Conservation (phyloP, 2,797 vertebrate genomes). For the Microchirus variegatus region DNA sequence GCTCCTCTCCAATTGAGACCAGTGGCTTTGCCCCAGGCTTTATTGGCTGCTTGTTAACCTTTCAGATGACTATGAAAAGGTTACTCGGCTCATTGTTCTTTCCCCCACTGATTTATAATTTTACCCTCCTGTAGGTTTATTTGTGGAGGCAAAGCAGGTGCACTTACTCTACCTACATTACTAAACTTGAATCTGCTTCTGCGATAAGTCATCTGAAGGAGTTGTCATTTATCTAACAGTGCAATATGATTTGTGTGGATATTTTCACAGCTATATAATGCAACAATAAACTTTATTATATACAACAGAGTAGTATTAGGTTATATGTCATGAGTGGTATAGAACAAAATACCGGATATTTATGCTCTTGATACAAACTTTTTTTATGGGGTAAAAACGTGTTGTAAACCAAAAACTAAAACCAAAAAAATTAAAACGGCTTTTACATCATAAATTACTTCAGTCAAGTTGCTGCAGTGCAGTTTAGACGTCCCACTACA, state of each 20-base stretch:
- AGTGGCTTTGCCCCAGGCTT: slow-evolving; percentile 47
- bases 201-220: slow-evolving; percentile 3
- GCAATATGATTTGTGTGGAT: neutral
- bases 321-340: too few relatives aligned
- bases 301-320: too few relatives aligned
- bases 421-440: too few relatives aligned
- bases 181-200: slow-evolving; percentile 6
- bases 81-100: slow-evolving; percentile 60
- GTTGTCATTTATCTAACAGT: slow-evolving; percentile 7
- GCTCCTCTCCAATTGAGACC: slow-evolving; percentile 53
- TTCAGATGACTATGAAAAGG: slow-evolving; percentile 74
- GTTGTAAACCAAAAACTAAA: too few relatives aligned
- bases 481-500: slow-evolving; percentile 3
- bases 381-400: too few relatives aligned
- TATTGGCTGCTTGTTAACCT: slow-evolving; percentile 77
- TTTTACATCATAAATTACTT: too few relatives aligned
- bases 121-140: slow-evolving; percentile 37
- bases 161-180: slow-evolving; percentile 9
- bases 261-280: too few relatives aligned
- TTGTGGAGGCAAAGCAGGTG: slow-evolving; percentile 34
- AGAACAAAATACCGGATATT: too few relatives aligned
- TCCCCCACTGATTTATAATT: slow-evolving; percentile 45
- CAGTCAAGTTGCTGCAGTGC: slow-evolving; percentile 5
- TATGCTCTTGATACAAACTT: too few relatives aligned
- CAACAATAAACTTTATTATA: too few relatives aligned